Percentiles rank a stretch among this genome's conserved stretches.
These are phyloP conservation scores for Siniperca obscura DNA, from an alignment of 2,797 vertebrate genomes.

Conservation along the genomic window DNA sequence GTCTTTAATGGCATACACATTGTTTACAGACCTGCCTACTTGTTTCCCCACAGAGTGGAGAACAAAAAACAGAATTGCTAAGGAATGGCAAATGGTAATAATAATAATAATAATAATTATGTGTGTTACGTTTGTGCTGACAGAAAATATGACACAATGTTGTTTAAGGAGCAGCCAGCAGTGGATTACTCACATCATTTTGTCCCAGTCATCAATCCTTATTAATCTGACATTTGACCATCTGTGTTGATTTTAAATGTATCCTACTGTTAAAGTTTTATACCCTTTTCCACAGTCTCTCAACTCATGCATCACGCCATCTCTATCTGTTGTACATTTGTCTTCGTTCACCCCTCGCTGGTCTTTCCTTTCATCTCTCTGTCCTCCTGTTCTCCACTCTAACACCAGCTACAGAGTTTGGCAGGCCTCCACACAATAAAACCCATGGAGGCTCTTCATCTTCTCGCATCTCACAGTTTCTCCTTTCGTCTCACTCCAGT, in stretches of 20 bases:
- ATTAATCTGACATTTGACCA: slow-evolving; percentile 3
- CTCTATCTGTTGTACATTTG: slow-evolving; percentile 39
- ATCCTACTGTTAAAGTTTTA: not conserved
- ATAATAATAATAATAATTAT: not conserved
- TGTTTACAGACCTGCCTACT: slow-evolving; percentile 49
- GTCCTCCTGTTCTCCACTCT: slow-evolving; percentile 29
- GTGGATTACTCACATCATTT: slow-evolving; percentile 10
- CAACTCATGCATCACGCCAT: slow-evolving; percentile 35
- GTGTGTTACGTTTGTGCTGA: slow-evolving; percentile 25
- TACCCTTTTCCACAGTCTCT: slow-evolving; percentile 11
- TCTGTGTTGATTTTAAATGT: slow-evolving; percentile 18
- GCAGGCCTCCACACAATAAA: slow-evolving; percentile 63
- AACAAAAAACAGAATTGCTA: slow-evolving; percentile 29
- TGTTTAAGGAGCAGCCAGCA: slow-evolving; percentile 26
- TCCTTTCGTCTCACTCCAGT: slow-evolving; percentile 52
- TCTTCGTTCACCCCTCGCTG: slow-evolving; percentile 11
- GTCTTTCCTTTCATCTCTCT: slow-evolving; percentile 43
- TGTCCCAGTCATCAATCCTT: slow-evolving; percentile 4
- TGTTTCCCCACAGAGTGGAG: slow-evolving; percentile 19
- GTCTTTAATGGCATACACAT: slow-evolving; percentile 46
- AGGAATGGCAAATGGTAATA: slow-evolving; percentile 5
- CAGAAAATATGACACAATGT: slow-evolving; percentile 28
- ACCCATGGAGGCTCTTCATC: slow-evolving; percentile 53
- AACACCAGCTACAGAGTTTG: slow-evolving; percentile 51
- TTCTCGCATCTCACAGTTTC: slow-evolving; percentile 61